Evolutionary conservation across 30 jellyfish, hydroid and myxozoan genomes (phyloP).

Genomic region (Aurelia aurita): DNA sequence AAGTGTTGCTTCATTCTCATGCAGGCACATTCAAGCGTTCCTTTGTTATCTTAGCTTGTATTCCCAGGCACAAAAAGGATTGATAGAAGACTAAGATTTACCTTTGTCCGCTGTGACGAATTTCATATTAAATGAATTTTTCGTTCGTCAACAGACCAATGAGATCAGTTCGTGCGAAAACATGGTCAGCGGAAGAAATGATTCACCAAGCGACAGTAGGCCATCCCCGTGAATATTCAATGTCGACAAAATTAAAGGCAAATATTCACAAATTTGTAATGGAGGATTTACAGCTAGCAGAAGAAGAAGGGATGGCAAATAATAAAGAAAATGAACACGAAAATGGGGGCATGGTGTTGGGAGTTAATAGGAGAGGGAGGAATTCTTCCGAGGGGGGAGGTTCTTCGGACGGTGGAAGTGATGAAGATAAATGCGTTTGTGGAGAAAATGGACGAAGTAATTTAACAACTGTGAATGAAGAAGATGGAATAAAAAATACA

Average conservation of each 20-base stretch:
- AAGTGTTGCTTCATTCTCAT: too few species aligned
- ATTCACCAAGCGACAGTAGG: conserved; percentile 81
- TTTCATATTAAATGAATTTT: background rate
- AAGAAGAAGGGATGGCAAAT: background rate
- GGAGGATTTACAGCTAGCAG: conserved; percentile 42
- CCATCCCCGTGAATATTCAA: conserved; percentile 82
- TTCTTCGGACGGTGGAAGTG: conserved; percentile 5
- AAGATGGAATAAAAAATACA: background rate
- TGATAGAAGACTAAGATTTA: too few species aligned
- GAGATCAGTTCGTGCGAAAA: conserved; percentile 23
- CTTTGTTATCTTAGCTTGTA: too few species aligned
- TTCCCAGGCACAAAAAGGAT: too few species aligned
- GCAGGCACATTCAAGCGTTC: too few species aligned
- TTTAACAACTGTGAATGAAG: conserved; percentile 24
- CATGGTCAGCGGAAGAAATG: conserved; percentile 70
- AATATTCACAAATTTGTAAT: conserved; percentile 71
- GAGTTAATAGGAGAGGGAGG: background rate
- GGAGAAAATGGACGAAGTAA: background rate
- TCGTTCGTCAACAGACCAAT: background rate
- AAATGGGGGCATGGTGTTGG: background rate
- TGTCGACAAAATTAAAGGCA: conserved; percentile 80
- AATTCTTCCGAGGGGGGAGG: background rate
- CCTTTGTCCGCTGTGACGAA: too few species aligned
- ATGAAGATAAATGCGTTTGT: background rate
- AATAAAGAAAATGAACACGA: background rate